Evolutionary conservation across 2,888 invertebrate species (phyloP).

Genomic region (Callyntrura guangdongensis): DNA sequence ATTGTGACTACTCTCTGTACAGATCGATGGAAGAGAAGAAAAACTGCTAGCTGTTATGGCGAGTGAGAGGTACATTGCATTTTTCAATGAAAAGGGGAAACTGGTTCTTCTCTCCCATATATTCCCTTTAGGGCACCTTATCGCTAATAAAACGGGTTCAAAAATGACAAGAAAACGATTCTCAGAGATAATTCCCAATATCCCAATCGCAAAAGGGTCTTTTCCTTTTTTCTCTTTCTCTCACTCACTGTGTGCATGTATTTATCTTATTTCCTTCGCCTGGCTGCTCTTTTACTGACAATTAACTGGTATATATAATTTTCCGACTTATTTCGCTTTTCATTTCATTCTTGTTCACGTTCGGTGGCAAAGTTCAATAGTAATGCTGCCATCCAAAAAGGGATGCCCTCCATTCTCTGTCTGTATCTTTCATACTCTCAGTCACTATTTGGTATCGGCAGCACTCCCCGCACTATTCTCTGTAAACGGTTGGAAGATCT

Average conservation of each 20-base stretch:
- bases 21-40: conserved; percentile 9
- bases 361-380: conserved; percentile 18
- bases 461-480: no score
- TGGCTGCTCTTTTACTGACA: conserved; percentile 31
- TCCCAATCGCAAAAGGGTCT: conserved; percentile 69
- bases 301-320: conserved; percentile 22
- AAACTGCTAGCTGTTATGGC: no score
- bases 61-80: background rate
- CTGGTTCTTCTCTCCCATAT: conserved; percentile 71
- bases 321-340: conserved; percentile 32
- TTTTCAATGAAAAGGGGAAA: conserved; percentile 65
- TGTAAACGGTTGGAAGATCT: background rate
- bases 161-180: conserved; percentile 74
- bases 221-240: conserved; percentile 19
- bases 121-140: conserved; percentile 79
- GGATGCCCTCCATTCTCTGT: background rate
- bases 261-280: conserved; percentile 9
- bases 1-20: background rate
- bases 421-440: no score
- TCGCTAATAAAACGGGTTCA: conserved; percentile 78
- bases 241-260: background rate
- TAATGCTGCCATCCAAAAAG: background rate
- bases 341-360: conserved; percentile 63
- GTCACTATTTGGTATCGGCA: no score
- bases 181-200: conserved; percentile 65